phyloP scores from a whole-genome alignment of 2,113 vertebrate genomes.

The Ploceus nigricollis region DNA sequence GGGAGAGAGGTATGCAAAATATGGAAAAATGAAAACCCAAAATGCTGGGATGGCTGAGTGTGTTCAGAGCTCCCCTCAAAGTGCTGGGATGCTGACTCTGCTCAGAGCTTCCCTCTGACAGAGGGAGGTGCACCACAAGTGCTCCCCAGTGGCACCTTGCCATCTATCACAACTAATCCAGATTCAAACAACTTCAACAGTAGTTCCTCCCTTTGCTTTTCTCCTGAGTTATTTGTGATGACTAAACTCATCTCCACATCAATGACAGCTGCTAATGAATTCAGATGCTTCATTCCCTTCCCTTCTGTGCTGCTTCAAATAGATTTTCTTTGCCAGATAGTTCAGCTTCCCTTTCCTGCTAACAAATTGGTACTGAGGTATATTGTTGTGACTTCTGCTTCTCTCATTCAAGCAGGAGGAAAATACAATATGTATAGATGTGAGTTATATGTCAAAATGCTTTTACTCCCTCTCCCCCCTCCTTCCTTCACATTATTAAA shows the following conservation, averaged over 20 bases:
- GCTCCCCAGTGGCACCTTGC: neutral
- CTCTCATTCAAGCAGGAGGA: conserved; percentile 6
- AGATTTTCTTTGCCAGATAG: conserved; percentile 16
- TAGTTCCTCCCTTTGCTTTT: conserved; percentile 10
- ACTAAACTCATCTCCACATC: conserved; percentile 50
- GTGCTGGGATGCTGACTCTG: neutral
- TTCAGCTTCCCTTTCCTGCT: conserved; percentile 19
- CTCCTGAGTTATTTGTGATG: conserved; percentile 13
- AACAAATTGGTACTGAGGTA: conserved; percentile 14
- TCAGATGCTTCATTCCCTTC: conserved; percentile 46
- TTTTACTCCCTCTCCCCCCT: neutral
- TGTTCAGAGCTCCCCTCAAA: neutral
- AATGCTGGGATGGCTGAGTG: neutral
- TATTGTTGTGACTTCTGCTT: conserved; percentile 30
- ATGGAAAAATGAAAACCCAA: too few relatives aligned
- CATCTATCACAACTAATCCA: neutral
- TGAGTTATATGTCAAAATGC: conserved; percentile 32
- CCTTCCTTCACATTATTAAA: conserved; percentile 38
- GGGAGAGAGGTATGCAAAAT: neutral
- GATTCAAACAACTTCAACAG: neutral
- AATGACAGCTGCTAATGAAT: conserved; percentile 62
- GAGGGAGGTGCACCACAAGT: neutral
- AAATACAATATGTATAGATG: neutral
- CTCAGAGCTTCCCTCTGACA: neutral
- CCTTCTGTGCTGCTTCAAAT: conserved; percentile 14